Evolutionary conservation across 2,888 invertebrate species (phyloP).

Genomic region (Neria commutata): DNA sequence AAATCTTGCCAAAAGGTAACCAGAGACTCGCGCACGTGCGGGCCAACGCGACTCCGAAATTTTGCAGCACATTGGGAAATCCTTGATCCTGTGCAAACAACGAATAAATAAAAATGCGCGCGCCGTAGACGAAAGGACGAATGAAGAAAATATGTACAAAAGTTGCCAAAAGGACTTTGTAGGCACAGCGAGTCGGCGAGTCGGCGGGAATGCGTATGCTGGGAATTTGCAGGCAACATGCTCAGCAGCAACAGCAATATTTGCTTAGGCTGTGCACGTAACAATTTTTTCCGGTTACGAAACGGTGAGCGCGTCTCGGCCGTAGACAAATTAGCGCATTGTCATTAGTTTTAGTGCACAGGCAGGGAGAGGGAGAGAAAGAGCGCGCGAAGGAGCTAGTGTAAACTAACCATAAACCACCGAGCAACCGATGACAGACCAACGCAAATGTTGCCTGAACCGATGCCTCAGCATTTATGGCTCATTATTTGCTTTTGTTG

Average conservation of each 20-base stretch:
- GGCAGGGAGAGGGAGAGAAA: slow-evolving; percentile 39
- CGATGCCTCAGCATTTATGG: slow-evolving; percentile 6
- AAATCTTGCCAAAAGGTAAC: no score
- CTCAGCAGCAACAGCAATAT: no score
- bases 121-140: not conserved
- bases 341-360: slow-evolving; percentile 61
- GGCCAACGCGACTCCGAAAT: no score
- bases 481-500: slow-evolving; percentile 25
- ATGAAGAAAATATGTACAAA: not conserved
- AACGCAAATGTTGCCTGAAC: slow-evolving; percentile 2
- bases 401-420: slow-evolving; percentile 48
- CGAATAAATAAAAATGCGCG: not conserved
- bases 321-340: slow-evolving; percentile 57
- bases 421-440: no score
- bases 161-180: not conserved
- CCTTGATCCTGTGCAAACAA: slow-evolving; percentile 4
- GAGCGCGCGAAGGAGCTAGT: slow-evolving; percentile 24
- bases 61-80: not conserved
- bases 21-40: no score
- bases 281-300: not conserved
- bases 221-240: no score
- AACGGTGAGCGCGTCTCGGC: slow-evolving; percentile 25
- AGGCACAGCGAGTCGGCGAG: not conserved
- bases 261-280: slow-evolving; percentile 31
- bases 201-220: not conserved